Evolutionary conservation across 2,888 invertebrate genomes (phyloP).

Genomic region (Chymomyza procnemis): DNA sequence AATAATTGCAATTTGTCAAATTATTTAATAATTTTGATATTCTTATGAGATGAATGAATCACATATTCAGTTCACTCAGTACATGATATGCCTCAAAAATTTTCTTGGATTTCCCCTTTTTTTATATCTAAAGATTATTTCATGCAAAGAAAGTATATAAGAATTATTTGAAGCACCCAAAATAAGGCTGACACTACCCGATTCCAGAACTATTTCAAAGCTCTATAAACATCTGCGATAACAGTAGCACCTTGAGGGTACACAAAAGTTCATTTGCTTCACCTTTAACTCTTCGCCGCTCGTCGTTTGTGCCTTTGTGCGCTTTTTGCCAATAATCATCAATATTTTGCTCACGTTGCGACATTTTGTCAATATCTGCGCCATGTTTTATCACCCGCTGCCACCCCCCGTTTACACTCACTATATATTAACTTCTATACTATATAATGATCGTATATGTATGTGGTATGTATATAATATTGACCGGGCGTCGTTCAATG

Average conservation of each 20-base stretch:
- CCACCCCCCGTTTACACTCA: neutral
- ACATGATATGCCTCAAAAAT: no score
- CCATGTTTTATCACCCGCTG: slow-evolving; percentile 58
- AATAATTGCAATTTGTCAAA: no score
- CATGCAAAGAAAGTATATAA: no score
- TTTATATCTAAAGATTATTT: no score
- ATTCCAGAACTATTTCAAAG: no score
- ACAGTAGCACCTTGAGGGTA: neutral
- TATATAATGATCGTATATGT: neutral
- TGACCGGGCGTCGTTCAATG: slow-evolving; percentile 71
- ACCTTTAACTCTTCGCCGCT: neutral
- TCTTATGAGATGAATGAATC: no score
- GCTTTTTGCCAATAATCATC: slow-evolving; percentile 68
- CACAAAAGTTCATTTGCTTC: neutral
- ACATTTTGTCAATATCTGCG: slow-evolving; percentile 78
- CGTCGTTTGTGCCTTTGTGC: neutral
- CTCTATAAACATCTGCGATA: no score
- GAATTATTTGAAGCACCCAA: no score
- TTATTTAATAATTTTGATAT: no score
- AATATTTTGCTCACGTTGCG: slow-evolving; percentile 77
- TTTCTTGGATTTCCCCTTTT: no score
- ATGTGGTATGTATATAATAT: neutral
- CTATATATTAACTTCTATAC: neutral
- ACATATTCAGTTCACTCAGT: no score
- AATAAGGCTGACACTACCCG: no score